A percentile compares a stretch with the other conserved stretches of the same genome.
Evolutionary conservation across 2,797 vertebrate genomes (phyloP).

Genomic region (Crossoptilon crossoptilon): DNA sequence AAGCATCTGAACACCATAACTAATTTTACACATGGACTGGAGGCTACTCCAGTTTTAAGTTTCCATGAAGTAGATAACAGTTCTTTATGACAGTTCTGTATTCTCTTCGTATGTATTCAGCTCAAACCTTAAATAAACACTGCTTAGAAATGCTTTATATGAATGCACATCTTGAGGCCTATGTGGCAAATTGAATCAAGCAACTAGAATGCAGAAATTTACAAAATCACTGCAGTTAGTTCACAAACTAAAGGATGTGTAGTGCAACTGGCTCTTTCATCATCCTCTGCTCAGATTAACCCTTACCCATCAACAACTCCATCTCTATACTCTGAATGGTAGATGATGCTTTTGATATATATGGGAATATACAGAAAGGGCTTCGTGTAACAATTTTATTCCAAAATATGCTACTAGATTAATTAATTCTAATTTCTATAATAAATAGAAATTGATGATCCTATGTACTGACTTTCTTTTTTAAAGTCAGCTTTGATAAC

Average conservation of each 20-base stretch:
- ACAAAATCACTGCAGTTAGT: neutral
- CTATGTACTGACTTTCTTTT: neutral
- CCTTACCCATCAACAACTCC: neutral
- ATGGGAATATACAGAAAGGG: accelerated
- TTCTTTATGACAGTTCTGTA: neutral
- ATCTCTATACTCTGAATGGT: neutral
- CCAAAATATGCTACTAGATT: neutral
- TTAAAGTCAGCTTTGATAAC: neutral
- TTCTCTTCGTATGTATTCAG: neutral
- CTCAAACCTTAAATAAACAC: neutral
- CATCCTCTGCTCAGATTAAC: neutral
- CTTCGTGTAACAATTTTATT: neutral
- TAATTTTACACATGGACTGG: neutral
- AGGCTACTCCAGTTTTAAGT: neutral
- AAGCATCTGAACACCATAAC: neutral
- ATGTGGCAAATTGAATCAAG: neutral
- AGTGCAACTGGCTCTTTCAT: neutral
- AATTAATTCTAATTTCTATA: neutral
- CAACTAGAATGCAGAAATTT: neutral
- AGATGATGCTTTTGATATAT: neutral
- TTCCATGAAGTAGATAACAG: neutral
- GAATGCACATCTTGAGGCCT: neutral
- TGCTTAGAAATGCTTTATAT: neutral
- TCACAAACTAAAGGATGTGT: neutral
- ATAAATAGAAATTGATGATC: neutral